These are phyloP conservation scores for Halichoeres trimaculatus DNA, from an alignment of 2,113 vertebrate genomes.

Conservation along the genomic window DNA sequence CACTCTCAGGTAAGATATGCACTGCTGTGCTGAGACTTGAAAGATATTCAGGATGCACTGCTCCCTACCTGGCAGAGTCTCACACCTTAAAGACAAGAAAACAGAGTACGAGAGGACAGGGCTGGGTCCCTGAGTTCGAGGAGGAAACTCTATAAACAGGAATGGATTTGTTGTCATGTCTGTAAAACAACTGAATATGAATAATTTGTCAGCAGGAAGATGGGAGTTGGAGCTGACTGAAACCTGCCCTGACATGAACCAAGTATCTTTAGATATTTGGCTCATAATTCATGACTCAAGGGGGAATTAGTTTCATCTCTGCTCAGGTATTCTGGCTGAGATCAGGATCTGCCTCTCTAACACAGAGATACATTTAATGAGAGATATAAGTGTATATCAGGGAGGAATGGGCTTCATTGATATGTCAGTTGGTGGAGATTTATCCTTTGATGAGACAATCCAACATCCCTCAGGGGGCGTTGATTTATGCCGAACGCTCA, in stretches of 20 bases:
- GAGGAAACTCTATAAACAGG: constrained; percentile 3
- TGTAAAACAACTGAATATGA: constrained; percentile 44
- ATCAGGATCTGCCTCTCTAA: constrained; percentile 31
- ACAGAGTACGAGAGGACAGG: constrained; percentile 5
- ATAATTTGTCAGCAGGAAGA: constrained; percentile 21
- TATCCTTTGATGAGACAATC: constrained; percentile 62
- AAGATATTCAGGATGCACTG: constrained; percentile 42
- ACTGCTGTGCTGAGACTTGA: constrained; percentile 65
- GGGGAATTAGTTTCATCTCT: constrained; percentile 39
- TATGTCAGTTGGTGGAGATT: constrained; percentile 59
- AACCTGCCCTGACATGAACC: constrained; percentile 39
- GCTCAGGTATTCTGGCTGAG: constrained; percentile 38
- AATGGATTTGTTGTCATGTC: constrained; percentile 21
- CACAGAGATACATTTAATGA: constrained; percentile 12
- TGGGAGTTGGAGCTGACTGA: constrained; percentile 19
- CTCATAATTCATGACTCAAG: constrained; percentile 31
- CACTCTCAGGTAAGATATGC: constrained; percentile 64
- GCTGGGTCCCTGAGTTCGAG: not conserved
- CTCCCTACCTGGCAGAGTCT: constrained; percentile 14
- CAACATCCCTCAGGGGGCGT: constrained; percentile 38
- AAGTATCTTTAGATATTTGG: constrained; percentile 27
- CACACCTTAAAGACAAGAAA: not conserved
- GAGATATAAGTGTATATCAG: constrained; percentile 55
- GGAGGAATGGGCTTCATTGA: constrained; percentile 42
- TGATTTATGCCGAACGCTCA: constrained; percentile 48